Percentiles rank a stretch among this genome's conserved stretches.
phyloP scores from a whole-genome alignment of 2,797 vertebrate species.

The Xiphophorus birchmanni region DNA sequence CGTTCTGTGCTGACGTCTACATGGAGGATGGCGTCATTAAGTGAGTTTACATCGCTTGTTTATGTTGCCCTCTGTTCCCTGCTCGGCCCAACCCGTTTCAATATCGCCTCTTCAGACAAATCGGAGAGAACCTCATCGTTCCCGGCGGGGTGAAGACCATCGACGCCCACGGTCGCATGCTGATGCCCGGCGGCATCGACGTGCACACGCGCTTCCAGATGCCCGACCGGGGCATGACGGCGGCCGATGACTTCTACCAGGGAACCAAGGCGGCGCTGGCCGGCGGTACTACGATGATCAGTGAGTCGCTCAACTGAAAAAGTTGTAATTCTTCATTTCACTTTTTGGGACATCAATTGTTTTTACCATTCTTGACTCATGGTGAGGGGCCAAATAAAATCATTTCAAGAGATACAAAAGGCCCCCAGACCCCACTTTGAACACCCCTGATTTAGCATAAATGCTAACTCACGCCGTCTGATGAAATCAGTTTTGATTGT shows the following conservation, averaged over 20 bases:
- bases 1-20: slow-evolving; percentile 97
- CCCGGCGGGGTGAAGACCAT: slow-evolving; percentile 97
- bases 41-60: slow-evolving; percentile 81
- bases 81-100: not conserved
- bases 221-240: slow-evolving; percentile 94
- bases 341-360: no score
- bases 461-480: no score
- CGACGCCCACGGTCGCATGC: slow-evolving; percentile 94
- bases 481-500: no score
- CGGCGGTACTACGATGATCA: slow-evolving; percentile 97
- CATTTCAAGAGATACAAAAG: no score
- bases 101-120: slow-evolving; percentile 84
- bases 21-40: slow-evolving; percentile 99
- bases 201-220: slow-evolving; percentile 98
- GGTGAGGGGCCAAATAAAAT: no score
- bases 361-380: no score
- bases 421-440: no score
- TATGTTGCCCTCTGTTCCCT: not conserved
- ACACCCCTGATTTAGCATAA: no score
- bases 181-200: slow-evolving; percentile 94
- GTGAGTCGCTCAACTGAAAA: slow-evolving; percentile 77
- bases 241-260: slow-evolving; percentile 96
- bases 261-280: slow-evolving; percentile 92
- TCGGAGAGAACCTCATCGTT: slow-evolving; percentile 97
- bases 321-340: not conserved